These are phyloP conservation scores for Zophobas morio DNA, from an alignment of 1,140 invertebrate genomes.

Conservation along the genomic window DNA sequence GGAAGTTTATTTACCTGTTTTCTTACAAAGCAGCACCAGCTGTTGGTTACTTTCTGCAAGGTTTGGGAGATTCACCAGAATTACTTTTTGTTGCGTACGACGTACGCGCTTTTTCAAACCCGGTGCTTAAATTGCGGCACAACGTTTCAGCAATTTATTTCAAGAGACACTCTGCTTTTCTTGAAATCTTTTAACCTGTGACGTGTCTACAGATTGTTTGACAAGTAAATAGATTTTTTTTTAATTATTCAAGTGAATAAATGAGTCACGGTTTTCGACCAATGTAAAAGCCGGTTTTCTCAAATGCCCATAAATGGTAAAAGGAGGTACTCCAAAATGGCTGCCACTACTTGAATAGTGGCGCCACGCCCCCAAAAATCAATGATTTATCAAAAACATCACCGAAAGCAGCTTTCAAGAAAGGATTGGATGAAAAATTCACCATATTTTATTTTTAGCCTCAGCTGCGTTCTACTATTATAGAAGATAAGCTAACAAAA, in stretches of 20 bases:
- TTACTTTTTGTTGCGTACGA: conserved; percentile 59
- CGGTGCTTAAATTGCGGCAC: not conserved
- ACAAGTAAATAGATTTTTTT: conserved; percentile 21
- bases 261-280: conserved; percentile 62
- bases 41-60: not conserved
- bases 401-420: not conserved
- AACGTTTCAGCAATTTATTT: conserved; percentile 43
- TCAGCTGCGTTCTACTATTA: no score
- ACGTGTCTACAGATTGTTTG: not conserved
- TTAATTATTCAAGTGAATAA: conserved; percentile 26
- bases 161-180: not conserved
- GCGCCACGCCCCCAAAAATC: conserved; percentile 61
- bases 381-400: conserved; percentile 27
- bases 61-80: conserved; percentile 11
- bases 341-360: conserved; percentile 61
- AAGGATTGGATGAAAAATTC: no score
- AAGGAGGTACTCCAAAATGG: conserved; percentile 65
- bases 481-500: no score
- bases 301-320: conserved; percentile 68
- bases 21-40: not conserved
- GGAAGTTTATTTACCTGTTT: conserved; percentile 8
- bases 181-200: conserved; percentile 5
- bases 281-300: conserved; percentile 65
- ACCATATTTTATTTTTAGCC: no score
- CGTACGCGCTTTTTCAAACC: conserved; percentile 59